Evolutionary conservation across 2,888 invertebrate species (phyloP).

Genomic region (Cetonia aurata): DNA sequence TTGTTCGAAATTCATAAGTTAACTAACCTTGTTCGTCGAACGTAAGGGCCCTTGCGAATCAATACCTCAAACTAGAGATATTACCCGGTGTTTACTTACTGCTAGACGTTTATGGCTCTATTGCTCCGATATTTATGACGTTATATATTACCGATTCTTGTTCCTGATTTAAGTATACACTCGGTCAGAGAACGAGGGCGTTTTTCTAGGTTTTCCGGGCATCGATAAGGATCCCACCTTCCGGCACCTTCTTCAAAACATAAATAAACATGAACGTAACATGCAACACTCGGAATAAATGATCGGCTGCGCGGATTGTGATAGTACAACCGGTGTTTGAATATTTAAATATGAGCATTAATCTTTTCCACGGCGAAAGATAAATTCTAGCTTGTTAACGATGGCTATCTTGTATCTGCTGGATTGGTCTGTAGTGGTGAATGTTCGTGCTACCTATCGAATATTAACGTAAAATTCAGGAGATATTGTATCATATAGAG

Average conservation of each 20-base stretch:
- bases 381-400: neutral
- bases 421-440: no score
- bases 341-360: slow-evolving; percentile 25
- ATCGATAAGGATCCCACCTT: slow-evolving; percentile 40
- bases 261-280: slow-evolving; percentile 34
- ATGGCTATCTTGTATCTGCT: neutral
- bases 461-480: no score
- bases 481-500: no score
- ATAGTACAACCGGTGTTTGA: slow-evolving; percentile 16
- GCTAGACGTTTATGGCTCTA: slow-evolving; percentile 39
- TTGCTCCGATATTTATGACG: slow-evolving; percentile 33
- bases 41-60: slow-evolving; percentile 12
- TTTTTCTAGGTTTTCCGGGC: slow-evolving; percentile 8
- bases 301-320: neutral
- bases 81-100: slow-evolving; percentile 28
- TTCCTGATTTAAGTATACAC: slow-evolving; percentile 35
- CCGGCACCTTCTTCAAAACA: slow-evolving; percentile 11
- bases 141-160: slow-evolving; percentile 33
- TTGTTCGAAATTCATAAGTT: slow-evolving; percentile 1
- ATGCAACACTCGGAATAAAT: slow-evolving; percentile 36
- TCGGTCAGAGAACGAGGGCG: neutral
- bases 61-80: slow-evolving; percentile 34
- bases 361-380: neutral
- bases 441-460: no score
- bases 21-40: slow-evolving; percentile 19